Evolutionary conservation across 2,113 vertebrate species (phyloP), one percentile per base, ranked within the genome.

Genomic region (Onychostruthus taczanowskii): DNA sequence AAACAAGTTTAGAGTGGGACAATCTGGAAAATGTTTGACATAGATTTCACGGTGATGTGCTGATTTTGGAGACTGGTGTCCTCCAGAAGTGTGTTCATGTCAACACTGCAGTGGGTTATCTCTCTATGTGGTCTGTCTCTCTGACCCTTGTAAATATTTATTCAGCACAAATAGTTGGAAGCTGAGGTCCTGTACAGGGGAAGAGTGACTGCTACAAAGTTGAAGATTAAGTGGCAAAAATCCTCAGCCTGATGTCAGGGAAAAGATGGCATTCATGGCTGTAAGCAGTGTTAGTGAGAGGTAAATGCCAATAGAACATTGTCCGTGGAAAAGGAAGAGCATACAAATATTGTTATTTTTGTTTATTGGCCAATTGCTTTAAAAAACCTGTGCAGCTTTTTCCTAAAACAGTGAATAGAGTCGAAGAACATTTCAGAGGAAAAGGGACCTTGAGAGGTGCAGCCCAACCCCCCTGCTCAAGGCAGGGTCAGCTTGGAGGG

Each of bases 101-200:
- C 66, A 89, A 19, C 53, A 68, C 47, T 41, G 27, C 70, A 49
- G 7, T 2, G 0, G 8, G 52, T 93, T 95, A 84, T 87, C 77
- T 82, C 82, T 87, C 53, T 33, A 6, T 44, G 66, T 1, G 21
- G 74, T 55, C 78, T 86, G n/a, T 67, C 46, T n/a, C 78, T 91
- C 69, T 94, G 93, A 89, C 79, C 82, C 63, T 89, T 88, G 91
- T n/a, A 44, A 89, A 76, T 78, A 43, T 61, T 93, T 86, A 49
- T 79, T 37, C 49, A 46, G 72, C 68, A 79, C 64, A 79, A 87
- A 52, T 7, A 63, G 84, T 23, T 90, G 80, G 59, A 62, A 82
- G 61, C 66, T 61, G 89, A 83, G 76, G 50, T 84, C 68, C 58
- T 52, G 31, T 9, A 10, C 30, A 64, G 56, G 86, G 80, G 35